phyloP scores from a whole-genome alignment of 2,888 invertebrate species.

The Calameuta idolon region DNA sequence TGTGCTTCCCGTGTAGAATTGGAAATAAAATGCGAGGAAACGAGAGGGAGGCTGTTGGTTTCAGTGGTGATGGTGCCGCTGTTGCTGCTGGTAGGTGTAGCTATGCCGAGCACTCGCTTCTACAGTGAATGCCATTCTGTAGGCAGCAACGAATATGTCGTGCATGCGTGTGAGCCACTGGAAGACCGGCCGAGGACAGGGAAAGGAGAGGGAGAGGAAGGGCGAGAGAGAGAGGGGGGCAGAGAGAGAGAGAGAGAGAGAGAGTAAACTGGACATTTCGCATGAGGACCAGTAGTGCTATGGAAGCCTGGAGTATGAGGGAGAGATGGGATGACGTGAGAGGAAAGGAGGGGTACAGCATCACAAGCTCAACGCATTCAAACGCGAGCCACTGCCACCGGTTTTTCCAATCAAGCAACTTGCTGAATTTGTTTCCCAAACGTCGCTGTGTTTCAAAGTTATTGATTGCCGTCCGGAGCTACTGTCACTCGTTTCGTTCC shows the following conservation, averaged over 20 bases:
- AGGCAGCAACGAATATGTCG: slow-evolving; percentile 32
- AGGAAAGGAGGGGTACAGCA: slow-evolving; percentile 13
- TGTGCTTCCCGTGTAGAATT: slow-evolving; percentile 47
- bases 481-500: slow-evolving; percentile 25
- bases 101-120: slow-evolving; percentile 5
- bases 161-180: slow-evolving; percentile 34
- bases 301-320: background rate
- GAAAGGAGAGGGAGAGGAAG: slow-evolving; percentile 6
- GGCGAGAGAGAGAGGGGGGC: background rate
- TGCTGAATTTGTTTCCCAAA: slow-evolving; percentile 40
- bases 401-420: slow-evolving; percentile 32
- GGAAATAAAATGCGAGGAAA: slow-evolving; percentile 55
- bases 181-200: slow-evolving; percentile 26
- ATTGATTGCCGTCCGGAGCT: slow-evolving; percentile 28
- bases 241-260: slow-evolving; percentile 17
- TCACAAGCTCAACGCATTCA: slow-evolving; percentile 37
- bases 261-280: slow-evolving; percentile 27
- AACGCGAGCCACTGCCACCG: slow-evolving; percentile 34
- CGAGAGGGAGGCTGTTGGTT: slow-evolving; percentile 21
- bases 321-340: background rate
- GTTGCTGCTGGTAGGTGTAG: slow-evolving; percentile 3
- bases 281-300: slow-evolving; percentile 16
- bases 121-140: slow-evolving; percentile 1
- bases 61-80: slow-evolving; percentile 2
- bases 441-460: slow-evolving; percentile 48